Percentiles rank a stretch among this genome's conserved stretches.
Conservation (phyloP, 1,140 invertebrate genomes). For the Wiebesia pumilae region DNA sequence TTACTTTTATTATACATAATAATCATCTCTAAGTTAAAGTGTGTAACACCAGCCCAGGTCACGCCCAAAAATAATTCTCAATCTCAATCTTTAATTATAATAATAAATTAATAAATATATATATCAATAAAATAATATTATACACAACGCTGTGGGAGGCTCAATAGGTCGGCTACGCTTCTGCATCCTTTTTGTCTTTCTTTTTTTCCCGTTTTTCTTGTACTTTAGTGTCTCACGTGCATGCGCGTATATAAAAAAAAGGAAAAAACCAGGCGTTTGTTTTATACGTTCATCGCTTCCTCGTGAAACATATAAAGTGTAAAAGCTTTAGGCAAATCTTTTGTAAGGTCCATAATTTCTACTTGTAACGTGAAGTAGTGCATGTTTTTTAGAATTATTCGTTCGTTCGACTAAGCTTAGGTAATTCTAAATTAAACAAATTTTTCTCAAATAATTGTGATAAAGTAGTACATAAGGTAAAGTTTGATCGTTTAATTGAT, state of each 20-base stretch:
- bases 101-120: slow-evolving; percentile 54
- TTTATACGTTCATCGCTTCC: neutral
- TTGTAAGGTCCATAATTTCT: neutral
- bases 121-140: slow-evolving; percentile 64
- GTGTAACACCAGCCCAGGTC: slow-evolving; percentile 63
- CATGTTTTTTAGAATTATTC: too few species aligned
- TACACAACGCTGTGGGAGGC: slow-evolving; percentile 55
- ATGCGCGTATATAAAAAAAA: neutral
- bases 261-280: neutral
- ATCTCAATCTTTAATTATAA: slow-evolving; percentile 54
- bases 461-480: neutral
- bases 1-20: slow-evolving; percentile 57
- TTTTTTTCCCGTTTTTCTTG: neutral
- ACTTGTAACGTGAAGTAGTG: neutral
- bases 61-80: slow-evolving; percentile 62
- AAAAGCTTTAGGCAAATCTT: neutral
- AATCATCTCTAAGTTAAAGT: slow-evolving; percentile 59
- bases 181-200: neutral
- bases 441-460: neutral
- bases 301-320: neutral
- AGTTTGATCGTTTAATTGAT: too few species aligned
- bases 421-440: too few species aligned
- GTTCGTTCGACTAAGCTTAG: too few species aligned
- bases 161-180: slow-evolving; percentile 49
- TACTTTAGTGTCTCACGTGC: neutral